Base-by-base conservation (phyloP, 1,140 invertebrate genomes). In the Epicauta chinensis region DNA sequence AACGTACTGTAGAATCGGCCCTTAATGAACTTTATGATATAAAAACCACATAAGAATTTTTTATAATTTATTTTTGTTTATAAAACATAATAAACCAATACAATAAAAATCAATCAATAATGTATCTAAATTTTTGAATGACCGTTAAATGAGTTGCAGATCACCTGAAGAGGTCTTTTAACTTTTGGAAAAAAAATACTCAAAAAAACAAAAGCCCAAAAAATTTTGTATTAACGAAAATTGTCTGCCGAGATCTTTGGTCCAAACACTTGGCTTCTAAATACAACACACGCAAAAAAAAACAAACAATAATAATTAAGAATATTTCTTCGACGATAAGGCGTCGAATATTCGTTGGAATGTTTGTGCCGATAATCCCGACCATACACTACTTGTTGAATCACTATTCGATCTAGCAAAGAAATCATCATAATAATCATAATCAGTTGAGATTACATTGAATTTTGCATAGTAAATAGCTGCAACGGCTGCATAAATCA, bases 381-480 rank as follows among this genome's bases (percentile, higher is more conserved):
- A 63, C 68, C 68, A 69, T 45, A 59, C 45, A 39, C 40, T 62
- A 35, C 51, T 56, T n/a, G 61, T 43, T 23, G 60, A 47, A 32
- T 55, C 54, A 10, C 55, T 36, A 34, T 56, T 55, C 13, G 61
- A 61, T 34, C 64, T 59, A 39, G 76, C 79, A 40, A 77, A 68
- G 62, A 79, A 78, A 51, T 73, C 74, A 43, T 75, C 74, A 39
- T 76, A 63, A 64, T 87, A 85, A 64, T 87, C 84, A 65, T 84
- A 83, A 56, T 87, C 85, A 16, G 80, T 79, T 6, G 81, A 76
- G 40, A 86, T 77, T 6, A 86, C 85, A 69, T 88, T 89, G 59
- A 88, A 87, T 68, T 89, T 89, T 15, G 87, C 86, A 67, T 88
- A 91, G 71, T 89, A 91, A 62, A 89, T 82, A 39, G 87, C 87